phyloP scores from a whole-genome alignment of 2,888 invertebrate species.

The Thereva unica region DNA sequence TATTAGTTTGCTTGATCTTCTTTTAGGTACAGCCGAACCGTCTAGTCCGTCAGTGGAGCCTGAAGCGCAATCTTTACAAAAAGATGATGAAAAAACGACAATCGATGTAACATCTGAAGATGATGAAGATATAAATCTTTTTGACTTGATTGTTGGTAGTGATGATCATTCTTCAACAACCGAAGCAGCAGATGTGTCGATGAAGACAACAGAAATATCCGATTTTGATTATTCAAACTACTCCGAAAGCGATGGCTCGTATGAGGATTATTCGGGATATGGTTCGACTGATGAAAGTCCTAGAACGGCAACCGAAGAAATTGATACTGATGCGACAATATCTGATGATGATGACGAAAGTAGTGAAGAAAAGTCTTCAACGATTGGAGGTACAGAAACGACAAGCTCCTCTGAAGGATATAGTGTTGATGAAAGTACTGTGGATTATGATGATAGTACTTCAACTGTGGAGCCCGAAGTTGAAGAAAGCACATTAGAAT shows the following conservation, averaged over 20 bases:
- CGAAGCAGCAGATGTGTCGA: neutral
- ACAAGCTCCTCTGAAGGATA: neutral
- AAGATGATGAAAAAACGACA: too few relatives aligned
- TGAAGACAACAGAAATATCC: conserved; percentile 1
- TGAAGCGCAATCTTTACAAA: too few relatives aligned
- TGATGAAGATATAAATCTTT: conserved; percentile 23
- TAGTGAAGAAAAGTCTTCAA: neutral
- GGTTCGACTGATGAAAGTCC: neutral
- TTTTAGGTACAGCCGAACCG: neutral
- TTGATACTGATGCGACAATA: conserved; percentile 1
- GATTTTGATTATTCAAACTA: conserved; percentile 14
- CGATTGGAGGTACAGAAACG: conserved; percentile 1
- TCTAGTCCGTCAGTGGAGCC: neutral
- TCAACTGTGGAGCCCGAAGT: neutral
- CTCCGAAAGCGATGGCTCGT: conserved; percentile 1
- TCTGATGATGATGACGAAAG: conserved; percentile 8
- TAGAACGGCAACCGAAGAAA: conserved; percentile 4
- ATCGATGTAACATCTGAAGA: neutral
- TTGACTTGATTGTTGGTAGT: neutral
- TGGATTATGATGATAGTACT: neutral
- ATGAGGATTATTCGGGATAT: conserved; percentile 1
- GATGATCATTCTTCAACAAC: conserved; percentile 4
- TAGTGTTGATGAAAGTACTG: neutral
- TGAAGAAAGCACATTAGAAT: neutral
- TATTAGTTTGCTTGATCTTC: conserved; percentile 24